phyloP scores from a whole-genome alignment of 1,140 invertebrate species.

The Pseudomyrmex dendroicus region DNA sequence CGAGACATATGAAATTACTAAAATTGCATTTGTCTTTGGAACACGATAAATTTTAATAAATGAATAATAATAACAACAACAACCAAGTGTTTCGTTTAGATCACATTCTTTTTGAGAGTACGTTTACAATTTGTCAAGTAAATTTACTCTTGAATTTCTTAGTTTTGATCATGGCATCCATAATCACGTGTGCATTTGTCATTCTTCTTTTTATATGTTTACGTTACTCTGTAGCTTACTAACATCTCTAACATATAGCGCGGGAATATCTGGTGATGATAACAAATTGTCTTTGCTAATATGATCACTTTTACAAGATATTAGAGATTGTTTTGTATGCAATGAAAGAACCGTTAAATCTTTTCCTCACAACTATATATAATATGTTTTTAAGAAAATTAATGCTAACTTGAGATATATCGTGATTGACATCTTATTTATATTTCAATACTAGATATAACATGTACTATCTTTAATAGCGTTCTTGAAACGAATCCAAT shows the following conservation, averaged over 20 bases:
- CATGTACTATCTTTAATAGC: too few species aligned
- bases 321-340: constrained; percentile 48
- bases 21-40: too few species aligned
- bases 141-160: constrained; percentile 26
- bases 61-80: too few species aligned
- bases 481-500: too few species aligned
- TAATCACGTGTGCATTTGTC: constrained; percentile 56
- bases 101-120: constrained; percentile 34
- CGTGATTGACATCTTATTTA: constrained; percentile 1
- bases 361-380: neutral
- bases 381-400: constrained; percentile 3
- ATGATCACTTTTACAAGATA: constrained; percentile 41
- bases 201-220: constrained; percentile 45
- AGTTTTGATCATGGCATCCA: constrained; percentile 66
- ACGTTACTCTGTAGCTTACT: constrained; percentile 60
- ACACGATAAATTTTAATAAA: too few species aligned
- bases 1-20: constrained; percentile 9
- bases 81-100: constrained; percentile 11
- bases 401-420: constrained; percentile 7
- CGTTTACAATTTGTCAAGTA: constrained; percentile 57
- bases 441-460: too few species aligned
- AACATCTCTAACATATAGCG: constrained; percentile 74
- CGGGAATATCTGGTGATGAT: constrained; percentile 81
- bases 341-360: constrained; percentile 25
- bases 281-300: constrained; percentile 50